Conservation (phyloP, 2,888 invertebrate species). For the Flexamia atlantica region DNA sequence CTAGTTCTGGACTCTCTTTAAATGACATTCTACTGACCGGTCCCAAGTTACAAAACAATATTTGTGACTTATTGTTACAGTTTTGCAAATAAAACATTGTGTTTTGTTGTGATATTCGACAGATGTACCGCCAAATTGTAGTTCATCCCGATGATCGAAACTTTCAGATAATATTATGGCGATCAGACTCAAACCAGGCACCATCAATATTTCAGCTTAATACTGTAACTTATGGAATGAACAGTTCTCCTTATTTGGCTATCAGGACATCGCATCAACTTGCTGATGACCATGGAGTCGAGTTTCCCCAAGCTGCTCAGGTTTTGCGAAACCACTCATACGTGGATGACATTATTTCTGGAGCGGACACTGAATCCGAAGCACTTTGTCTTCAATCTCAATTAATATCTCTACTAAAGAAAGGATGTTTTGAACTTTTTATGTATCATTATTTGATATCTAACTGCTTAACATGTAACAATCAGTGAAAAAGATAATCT, state of each 20-base stretch:
- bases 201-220: not conserved
- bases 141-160: constrained; percentile 23
- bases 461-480: too few species aligned
- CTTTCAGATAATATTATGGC: constrained; percentile 29
- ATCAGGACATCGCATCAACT: constrained; percentile 7
- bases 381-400: constrained; percentile 13
- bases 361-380: constrained; percentile 28
- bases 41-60: constrained; percentile 30
- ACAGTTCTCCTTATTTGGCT: constrained; percentile 9
- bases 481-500: too few species aligned
- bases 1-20: not conserved
- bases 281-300: not conserved
- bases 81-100: constrained; percentile 34
- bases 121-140: constrained; percentile 40
- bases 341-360: constrained; percentile 36
- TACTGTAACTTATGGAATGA: not conserved
- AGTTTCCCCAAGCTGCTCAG: not conserved
- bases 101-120: constrained; percentile 48
- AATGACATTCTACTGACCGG: constrained; percentile 24
- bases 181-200: not conserved
- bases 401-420: constrained; percentile 17
- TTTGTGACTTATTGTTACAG: constrained; percentile 23
- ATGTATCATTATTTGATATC: too few species aligned
- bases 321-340: not conserved
- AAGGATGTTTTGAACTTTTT: constrained; percentile 33